Base-by-base conservation (phyloP, 2,797 vertebrate genomes). In the Pipistrellus kuhlii region DNA sequence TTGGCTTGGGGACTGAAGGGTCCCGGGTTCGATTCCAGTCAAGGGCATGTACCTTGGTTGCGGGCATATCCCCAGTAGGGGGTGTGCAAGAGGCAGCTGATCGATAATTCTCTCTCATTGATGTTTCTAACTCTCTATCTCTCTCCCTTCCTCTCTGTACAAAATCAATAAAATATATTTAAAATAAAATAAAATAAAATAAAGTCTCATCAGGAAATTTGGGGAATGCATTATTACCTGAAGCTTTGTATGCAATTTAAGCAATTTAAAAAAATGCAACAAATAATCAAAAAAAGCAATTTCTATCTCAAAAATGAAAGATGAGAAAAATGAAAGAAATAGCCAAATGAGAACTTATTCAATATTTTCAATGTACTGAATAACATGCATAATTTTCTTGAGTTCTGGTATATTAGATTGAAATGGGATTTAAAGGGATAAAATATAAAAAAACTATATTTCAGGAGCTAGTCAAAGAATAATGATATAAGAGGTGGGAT, bases 321-420 rank as follows among this genome's bases (percentile, higher is more conserved):
- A 38, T 38, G 38, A 38, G 38, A 44, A 44, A 44, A 44, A 44
- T 44, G 44, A 44, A 44, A 44, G 44, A 38, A 38, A 38, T 38
- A 38, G 38, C 76, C 75, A 11, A 35, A 68, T 78, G n/a, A 51
- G 77, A 71, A n/a, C 27, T 68, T 71, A 30, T n/a, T n/a, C n/a
- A n/a, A n/a, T n/a, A n/a, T 46, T 93, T 81, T n/a, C 13, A 64
- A 13, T 51, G n/a, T 23, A 38, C 69, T 92, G 9, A 12, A 68
- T 35, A 38, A 41, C 10, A 48, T 83, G 20, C 68, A 89, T 68
- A 55, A 93, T 84, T 92, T 18, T 85, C 32, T 93, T 85, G 53
- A 62, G 17, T 80, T 89, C 32, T 46, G 62, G 38, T 18, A 21
- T 88, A 73, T 85, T 87, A 59, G 46, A 72, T 72, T 64, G 66